Base-by-base conservation (phyloP, 2,113 vertebrate genomes). In the Osmerus eperlanus region DNA sequence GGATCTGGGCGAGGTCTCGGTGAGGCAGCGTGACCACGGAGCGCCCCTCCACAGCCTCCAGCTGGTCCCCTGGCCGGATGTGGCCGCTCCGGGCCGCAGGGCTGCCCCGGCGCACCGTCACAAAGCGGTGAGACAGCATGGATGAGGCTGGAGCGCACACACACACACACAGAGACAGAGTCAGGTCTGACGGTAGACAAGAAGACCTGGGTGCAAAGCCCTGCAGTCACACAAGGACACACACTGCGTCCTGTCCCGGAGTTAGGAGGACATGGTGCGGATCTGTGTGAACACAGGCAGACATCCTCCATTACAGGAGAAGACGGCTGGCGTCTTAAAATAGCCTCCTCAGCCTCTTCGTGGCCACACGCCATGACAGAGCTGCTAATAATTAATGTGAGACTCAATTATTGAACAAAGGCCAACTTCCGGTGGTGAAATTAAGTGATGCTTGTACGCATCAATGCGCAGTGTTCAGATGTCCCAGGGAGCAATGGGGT, bases 11-110 rank as follows among this genome's bases (percentile, higher is more conserved):
- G 2, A 93, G 89, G 15, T 93, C 92, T 11, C 90, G 82, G 68
- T 93, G 91, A 1, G 90, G 92, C 82, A 92, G 85, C 0, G 78
- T 82, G 61, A 88, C 84, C 77, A 92, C 90, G 0, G 91, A 87
- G 29, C 88, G 89, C 0, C 93, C 93, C 65, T 93, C 91, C 2
- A 92, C 90, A 0, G 87, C 91, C 84, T 93, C 91, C 41, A 92
- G 65, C 29, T 90, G 92, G 72, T 94, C 93, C 2, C 92, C 92
- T 0, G 89, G 86, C 12, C 89, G 89, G 77, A 93, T 90, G 83
- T 91, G 91, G 11, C 91, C 91, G 0, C 91, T 92, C 72, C 92
- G 91, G 3, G 90, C 86, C 0, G 91, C 91, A 0, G 92, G 91
- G 70, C 91, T 92, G 76, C 91, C 89, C 23, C 90, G 82, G 0